phyloP scores from a whole-genome alignment of 1,140 invertebrate species.

The Drusus annulatus region DNA sequence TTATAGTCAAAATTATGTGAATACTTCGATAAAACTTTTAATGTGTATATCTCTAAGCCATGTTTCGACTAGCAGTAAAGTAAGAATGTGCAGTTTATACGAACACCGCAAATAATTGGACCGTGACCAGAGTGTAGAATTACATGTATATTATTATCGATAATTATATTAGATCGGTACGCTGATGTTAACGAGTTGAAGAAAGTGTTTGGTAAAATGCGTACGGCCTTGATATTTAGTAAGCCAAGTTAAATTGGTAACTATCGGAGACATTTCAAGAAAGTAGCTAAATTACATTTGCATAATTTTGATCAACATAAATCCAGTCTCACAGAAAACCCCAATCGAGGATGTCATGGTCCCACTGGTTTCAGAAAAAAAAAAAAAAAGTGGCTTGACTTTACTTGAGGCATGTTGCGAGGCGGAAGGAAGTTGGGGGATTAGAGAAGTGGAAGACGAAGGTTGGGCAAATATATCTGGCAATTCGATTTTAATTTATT shows the following conservation, averaged over 20 bases:
- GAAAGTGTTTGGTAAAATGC: neutral
- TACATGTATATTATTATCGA: neutral
- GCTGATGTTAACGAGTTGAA: neutral
- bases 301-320: neutral
- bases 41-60: neutral
- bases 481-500: too few relatives aligned
- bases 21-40: neutral
- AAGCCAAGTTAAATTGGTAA: too few relatives aligned
- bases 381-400: too few relatives aligned
- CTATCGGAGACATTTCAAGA: neutral
- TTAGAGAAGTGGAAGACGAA: too few relatives aligned
- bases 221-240: slow-evolving; percentile 7
- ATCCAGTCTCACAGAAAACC: too few relatives aligned
- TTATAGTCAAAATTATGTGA: too few relatives aligned
- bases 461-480: too few relatives aligned
- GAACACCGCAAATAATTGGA: slow-evolving; percentile 10
- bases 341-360: too few relatives aligned
- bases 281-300: neutral
- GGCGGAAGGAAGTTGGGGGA: too few relatives aligned
- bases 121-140: slow-evolving; percentile 23
- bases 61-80: neutral
- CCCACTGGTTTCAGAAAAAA: too few relatives aligned
- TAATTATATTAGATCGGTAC: neutral
- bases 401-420: too few relatives aligned
- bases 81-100: neutral